Conservation (phyloP, 2,888 invertebrate genomes). For the Chymomyza amoena region DNA sequence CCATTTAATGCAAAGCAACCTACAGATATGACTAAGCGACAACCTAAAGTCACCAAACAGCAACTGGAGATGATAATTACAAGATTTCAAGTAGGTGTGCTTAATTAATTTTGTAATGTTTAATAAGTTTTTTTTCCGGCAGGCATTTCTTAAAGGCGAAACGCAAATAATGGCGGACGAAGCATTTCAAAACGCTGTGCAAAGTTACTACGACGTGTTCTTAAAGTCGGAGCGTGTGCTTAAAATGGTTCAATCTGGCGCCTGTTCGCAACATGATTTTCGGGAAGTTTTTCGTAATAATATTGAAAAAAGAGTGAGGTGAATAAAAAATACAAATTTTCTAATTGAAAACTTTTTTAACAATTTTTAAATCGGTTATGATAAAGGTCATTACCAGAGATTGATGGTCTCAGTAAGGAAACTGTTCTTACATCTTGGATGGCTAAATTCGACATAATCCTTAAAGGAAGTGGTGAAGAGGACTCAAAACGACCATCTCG, state of each 20-base stretch:
- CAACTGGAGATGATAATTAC: conserved; percentile 96
- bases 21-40: conserved; percentile 97
- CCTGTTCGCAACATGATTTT: conserved; percentile 98
- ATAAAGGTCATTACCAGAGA: conserved; percentile 95
- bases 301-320: conserved; percentile 98
- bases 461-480: conserved; percentile 94
- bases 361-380: not conserved
- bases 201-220: conserved; percentile 97
- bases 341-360: not conserved
- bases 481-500: conserved; percentile 91
- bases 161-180: conserved; percentile 99
- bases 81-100: conserved; percentile 89
- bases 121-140: conserved; percentile 28
- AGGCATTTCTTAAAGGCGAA: conserved; percentile 97
- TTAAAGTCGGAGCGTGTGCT: conserved; percentile 97
- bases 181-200: conserved; percentile 99
- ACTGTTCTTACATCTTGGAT: conserved; percentile 99
- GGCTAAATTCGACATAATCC: conserved; percentile 99
- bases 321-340: conserved; percentile 44
- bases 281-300: conserved; percentile 98
- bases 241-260: conserved; percentile 98
- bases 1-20: conserved; percentile 99
- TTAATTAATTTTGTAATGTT: not conserved
- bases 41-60: conserved; percentile 96
- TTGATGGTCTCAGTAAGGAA: conserved; percentile 99